These are phyloP conservation scores for Ailuropoda melanoleuca DNA, from an alignment of 2,113 vertebrate genomes.

Conservation along the genomic window DNA sequence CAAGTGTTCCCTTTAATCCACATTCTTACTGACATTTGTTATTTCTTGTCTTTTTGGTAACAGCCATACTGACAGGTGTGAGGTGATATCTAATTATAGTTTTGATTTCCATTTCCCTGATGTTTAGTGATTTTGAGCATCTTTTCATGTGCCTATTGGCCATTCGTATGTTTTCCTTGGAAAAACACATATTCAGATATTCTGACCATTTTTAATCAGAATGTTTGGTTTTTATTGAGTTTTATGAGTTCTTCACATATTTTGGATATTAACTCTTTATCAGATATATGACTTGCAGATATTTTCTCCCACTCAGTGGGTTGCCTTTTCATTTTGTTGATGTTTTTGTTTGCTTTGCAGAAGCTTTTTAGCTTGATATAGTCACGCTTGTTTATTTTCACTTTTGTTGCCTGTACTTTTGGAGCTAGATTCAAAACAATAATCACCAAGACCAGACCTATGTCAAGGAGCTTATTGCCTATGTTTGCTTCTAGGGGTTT, in stretches of 20 bases:
- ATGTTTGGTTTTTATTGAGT: not conserved
- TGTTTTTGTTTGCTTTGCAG: not conserved
- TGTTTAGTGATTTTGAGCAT: not conserved
- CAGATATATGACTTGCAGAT: not conserved
- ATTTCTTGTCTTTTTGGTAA: not conserved
- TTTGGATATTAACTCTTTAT: not conserved
- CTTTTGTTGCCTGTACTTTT: not conserved
- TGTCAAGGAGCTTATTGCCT: not conserved
- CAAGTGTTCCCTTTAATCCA: not conserved
- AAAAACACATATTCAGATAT: not conserved
- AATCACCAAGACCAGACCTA: not conserved
- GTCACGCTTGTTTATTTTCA: not conserved
- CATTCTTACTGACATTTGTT: not conserved
- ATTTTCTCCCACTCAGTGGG: not conserved
- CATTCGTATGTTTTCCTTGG: not conserved
- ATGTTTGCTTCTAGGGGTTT: not conserved
- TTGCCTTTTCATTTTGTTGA: not conserved
- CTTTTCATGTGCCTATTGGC: not conserved
- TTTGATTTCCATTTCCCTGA: not conserved
- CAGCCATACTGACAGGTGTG: not conserved
- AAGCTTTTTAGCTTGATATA: not conserved
- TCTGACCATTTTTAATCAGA: not conserved
- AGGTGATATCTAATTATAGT: not conserved
- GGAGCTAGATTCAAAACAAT: not conserved
- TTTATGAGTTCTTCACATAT: not conserved